Conservation (phyloP, 2,888 invertebrate species). For the Megastigmus dorsalis region DNA sequence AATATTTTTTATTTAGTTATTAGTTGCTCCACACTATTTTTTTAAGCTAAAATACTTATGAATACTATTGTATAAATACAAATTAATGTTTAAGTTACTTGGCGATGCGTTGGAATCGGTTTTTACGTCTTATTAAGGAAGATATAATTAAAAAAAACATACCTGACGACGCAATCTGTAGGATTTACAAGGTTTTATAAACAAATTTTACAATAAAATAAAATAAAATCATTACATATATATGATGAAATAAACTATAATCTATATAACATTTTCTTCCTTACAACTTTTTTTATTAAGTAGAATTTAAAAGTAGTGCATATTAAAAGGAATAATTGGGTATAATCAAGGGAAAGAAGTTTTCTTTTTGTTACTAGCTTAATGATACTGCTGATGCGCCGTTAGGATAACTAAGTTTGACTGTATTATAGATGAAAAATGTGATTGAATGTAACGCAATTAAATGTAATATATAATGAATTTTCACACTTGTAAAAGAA, state of each 20-base stretch:
- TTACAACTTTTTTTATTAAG: slow-evolving; percentile 2
- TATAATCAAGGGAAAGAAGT: slow-evolving; percentile 1
- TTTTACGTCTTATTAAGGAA: slow-evolving; percentile 15
- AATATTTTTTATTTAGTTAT: background rate
- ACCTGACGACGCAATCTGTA: slow-evolving; percentile 27
- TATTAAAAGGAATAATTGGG: too few relatives aligned
- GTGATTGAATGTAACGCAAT: slow-evolving; percentile 42
- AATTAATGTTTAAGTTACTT: slow-evolving; percentile 23
- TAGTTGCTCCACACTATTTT: background rate
- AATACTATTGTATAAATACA: slow-evolving; percentile 26
- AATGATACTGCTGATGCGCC: slow-evolving; percentile 10
- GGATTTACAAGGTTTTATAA: slow-evolving; percentile 28
- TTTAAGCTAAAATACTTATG: slow-evolving; percentile 38
- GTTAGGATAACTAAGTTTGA: slow-evolving; percentile 19
- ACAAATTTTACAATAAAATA: slow-evolving; percentile 33
- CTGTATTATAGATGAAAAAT: slow-evolving; percentile 36
- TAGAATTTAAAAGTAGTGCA: slow-evolving; percentile 2
- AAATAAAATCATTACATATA: slow-evolving; percentile 12
- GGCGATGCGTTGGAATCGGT: background rate
- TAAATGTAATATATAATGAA: slow-evolving; percentile 38
- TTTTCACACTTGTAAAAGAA: slow-evolving; percentile 31
- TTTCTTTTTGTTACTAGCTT: slow-evolving; percentile 8
- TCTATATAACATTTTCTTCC: slow-evolving; percentile 26
- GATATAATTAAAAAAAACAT: slow-evolving; percentile 12
- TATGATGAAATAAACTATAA: slow-evolving; percentile 22